Evolutionary conservation across 2,888 invertebrate species (phyloP).

Genomic region (Troilus luridus): DNA sequence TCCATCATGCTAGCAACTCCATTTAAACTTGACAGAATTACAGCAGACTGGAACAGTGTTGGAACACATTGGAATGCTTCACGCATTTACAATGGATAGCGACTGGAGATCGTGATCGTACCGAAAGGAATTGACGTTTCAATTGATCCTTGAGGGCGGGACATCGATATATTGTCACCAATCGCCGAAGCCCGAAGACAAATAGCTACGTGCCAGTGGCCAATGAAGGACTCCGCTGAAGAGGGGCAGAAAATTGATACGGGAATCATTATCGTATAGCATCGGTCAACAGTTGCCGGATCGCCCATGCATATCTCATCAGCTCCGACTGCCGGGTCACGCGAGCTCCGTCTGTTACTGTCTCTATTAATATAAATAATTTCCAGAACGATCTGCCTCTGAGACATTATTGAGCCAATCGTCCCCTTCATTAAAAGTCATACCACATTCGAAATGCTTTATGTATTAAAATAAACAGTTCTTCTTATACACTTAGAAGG

Average conservation of each 20-base stretch:
- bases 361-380: constrained; percentile 9
- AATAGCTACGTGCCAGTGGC: neutral
- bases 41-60: neutral
- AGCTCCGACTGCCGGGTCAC: neutral
- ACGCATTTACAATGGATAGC: constrained; percentile 1
- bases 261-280: constrained; percentile 24
- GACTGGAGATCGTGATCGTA: neutral
- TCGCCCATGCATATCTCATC: constrained; percentile 35
- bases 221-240: constrained; percentile 10
- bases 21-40: neutral
- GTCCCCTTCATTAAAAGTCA: too few species aligned
- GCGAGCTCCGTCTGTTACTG: neutral
- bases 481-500: too few species aligned
- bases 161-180: constrained; percentile 9
- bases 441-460: too few species aligned
- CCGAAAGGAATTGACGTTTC: neutral
- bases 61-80: neutral
- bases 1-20: too few species aligned
- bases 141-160: neutral
- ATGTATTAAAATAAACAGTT: too few species aligned
- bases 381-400: neutral
- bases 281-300: neutral
- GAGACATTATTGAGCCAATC: neutral
- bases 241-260: constrained; percentile 28
- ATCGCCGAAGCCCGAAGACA: neutral